Conservation (phyloP, 2,113 vertebrate species). For the Scartelaos histophorus region DNA sequence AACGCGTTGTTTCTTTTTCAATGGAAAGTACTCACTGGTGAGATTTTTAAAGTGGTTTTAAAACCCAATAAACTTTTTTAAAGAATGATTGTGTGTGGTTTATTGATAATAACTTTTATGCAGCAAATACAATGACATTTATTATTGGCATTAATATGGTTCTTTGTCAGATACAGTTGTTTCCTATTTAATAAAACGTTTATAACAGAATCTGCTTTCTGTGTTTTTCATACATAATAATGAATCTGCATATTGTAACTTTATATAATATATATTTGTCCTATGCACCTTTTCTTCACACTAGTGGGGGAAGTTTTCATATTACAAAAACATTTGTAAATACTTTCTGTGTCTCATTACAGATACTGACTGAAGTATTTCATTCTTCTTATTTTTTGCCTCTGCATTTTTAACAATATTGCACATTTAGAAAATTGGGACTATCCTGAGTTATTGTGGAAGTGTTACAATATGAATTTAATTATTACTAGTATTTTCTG, state of each 20-base stretch:
- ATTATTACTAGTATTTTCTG: too few species aligned
- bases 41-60: constrained; percentile 99
- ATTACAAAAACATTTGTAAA: too few species aligned
- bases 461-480: too few species aligned
- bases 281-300: too few species aligned
- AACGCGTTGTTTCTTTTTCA: constrained; percentile 91
- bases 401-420: too few species aligned
- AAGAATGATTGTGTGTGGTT: constrained; percentile 60
- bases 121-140: constrained; percentile 14
- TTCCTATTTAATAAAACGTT: constrained; percentile 3
- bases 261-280: background rate
- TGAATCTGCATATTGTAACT: background rate
- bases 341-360: too few species aligned
- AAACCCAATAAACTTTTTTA: constrained; percentile 98
- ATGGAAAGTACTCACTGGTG: constrained; percentile 99
- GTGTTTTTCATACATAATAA: background rate
- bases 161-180: background rate
- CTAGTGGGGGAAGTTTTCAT: too few species aligned
- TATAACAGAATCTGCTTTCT: background rate
- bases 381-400: too few species aligned
- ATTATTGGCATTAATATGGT: background rate
- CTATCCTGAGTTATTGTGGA: too few species aligned
- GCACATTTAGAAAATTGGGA: too few species aligned
- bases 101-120: constrained; percentile 24
- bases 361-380: too few species aligned